These are phyloP conservation scores for Fundulus diaphanus DNA, from an alignment of 2,797 vertebrate species.

Conservation along the genomic window DNA sequence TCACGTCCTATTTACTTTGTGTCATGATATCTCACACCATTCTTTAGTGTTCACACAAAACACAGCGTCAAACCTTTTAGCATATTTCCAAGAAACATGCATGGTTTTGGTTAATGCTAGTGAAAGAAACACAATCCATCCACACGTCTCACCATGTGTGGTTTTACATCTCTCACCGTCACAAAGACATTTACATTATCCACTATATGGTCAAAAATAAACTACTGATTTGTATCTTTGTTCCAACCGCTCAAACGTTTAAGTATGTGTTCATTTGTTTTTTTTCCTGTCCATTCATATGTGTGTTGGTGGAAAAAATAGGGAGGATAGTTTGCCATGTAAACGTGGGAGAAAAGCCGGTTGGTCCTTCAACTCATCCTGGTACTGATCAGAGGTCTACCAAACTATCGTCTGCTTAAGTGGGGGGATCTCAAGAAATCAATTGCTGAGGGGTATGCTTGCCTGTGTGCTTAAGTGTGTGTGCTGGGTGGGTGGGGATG, in stretches of 20 bases:
- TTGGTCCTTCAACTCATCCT: slow-evolving; percentile 16
- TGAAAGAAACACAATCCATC: background rate
- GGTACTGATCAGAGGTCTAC: slow-evolving; percentile 22
- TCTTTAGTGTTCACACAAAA: background rate
- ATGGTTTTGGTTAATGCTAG: background rate
- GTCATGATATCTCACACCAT: background rate
- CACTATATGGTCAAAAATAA: background rate
- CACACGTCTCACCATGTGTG: background rate
- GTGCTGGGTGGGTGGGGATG: background rate
- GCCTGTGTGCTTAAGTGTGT: background rate
- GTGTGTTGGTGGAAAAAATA: background rate
- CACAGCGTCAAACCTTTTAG: background rate
- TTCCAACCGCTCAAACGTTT: background rate
- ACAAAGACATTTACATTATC: background rate
- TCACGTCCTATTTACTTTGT: background rate
- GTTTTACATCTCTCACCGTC: background rate
- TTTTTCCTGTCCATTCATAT: background rate
- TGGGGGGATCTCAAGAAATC: slow-evolving; percentile 14
- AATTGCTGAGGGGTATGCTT: slow-evolving; percentile 18
- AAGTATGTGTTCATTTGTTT: background rate
- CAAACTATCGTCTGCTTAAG: slow-evolving; percentile 57
- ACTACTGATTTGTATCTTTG: background rate
- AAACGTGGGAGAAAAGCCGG: slow-evolving; percentile 14
- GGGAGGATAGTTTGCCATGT: background rate
- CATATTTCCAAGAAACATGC: background rate